Base-by-base conservation (phyloP, 2,888 invertebrate species). In the Andrena fulva region DNA sequence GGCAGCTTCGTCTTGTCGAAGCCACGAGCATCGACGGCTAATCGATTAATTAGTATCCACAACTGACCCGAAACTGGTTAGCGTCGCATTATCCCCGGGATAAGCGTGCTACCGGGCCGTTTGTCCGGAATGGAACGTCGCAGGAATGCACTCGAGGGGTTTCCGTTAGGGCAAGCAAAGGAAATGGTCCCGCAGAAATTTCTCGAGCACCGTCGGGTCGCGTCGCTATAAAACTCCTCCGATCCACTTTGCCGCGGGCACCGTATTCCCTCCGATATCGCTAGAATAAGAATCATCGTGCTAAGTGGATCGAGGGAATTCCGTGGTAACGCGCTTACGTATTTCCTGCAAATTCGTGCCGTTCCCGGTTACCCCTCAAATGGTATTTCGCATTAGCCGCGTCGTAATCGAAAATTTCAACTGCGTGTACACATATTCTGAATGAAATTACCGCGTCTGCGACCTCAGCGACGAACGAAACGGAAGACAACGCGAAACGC, bases 221-320 rank as follows among this genome's bases (percentile, higher is more conserved):
- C 56, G 64, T 74, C 56, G 62, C 72, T 59, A 66, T 79, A 85
- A 80, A 85, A 85, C 68, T 64, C 33, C 27, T n/a, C 31, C 48
- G 85, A 80, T 80, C 80, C 67, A 80, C 72, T 81, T 84, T 81
- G 42, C 70, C 42, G 29, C 50, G 16, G 35, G 20, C 31, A 62
- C 56, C 67, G 54, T 69, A 72, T 77, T 71, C 59, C 4, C 62
- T 29, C 60, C 48, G 72, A 76, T 75, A 84, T 81, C 56, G 35
- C 52, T 16, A 20, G n/a, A 71, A 76, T 72, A 75, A 76, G 77
- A 76, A 76, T 69, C 74, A 77, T 70, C 50, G 63, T 56, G 50
- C 66, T 76, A 81, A 86, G 73, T 86, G 75, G 77, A 86, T 86
- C 81, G 66, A 20, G 77, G 52, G 48, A 63, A 76, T 76, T 77